Evolutionary conservation across 2,888 invertebrate genomes (phyloP), one percentile per base, ranked within the genome.

Genomic region (Clusia tigrina): DNA sequence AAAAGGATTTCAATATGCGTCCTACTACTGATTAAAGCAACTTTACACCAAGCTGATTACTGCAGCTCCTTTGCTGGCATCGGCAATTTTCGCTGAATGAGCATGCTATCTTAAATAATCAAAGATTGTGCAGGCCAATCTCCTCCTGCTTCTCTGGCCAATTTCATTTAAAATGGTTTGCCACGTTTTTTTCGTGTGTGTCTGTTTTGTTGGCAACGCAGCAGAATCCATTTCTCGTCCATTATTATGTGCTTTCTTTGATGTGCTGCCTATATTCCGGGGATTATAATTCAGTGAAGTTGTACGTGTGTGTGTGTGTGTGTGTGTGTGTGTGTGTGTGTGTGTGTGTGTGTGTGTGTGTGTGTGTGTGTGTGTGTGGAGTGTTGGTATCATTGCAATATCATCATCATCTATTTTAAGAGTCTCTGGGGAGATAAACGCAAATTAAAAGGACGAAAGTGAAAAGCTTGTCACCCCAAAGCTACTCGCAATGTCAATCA

Each of bases 381-480:
- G n/a, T n/a, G n/a, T 12, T 6, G 32, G 32, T 32, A 32, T 32
- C 32, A 32, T 6, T 32, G 32, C 32, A 32, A 32, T 32, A 32
- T 32, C 32, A 32, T 32, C 32, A 12, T 42, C 42, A 42, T 48
- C 48, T 48, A 48, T 48, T 48, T 48, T 20, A 60, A 37, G 26
- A 59, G 63, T 68, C 69, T 66, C 61, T 37, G 63, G 70, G 69
- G 69, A 72, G 69, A 70, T 72, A 71, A 72, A 71, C 67, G 68
- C 69, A 72, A 72, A 72, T 72, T 72, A 72, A 72, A 71, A 71
- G 69, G 70, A 72, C 69, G 71, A 72, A 72, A 72, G 72, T 72
- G 72, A 72, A 72, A 72, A 72, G 72, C 69, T 71, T 72, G 72
- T 72, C 71, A 72, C 72, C 69, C 71, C 69, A 46, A 63, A 68